phyloP scores from a whole-genome alignment of 64 coral and sea anemone genomes.

The Orbicella faveolata region DNA sequence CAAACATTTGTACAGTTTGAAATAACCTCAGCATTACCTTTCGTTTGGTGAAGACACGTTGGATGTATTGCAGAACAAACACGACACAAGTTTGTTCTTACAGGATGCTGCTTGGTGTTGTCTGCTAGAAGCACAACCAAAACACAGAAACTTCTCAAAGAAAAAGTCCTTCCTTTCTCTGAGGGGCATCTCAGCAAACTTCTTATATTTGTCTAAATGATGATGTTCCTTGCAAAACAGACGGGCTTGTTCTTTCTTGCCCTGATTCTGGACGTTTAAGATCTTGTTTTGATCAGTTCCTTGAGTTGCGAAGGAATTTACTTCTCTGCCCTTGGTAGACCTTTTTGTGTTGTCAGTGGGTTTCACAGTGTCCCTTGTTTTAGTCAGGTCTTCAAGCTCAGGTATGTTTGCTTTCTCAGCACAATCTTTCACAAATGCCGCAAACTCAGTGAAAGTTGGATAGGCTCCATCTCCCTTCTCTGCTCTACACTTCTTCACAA shows the following conservation, averaged over 20 bases:
- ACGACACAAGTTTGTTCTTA: background rate
- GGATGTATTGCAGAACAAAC: slow-evolving; percentile 15
- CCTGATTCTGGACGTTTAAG: background rate
- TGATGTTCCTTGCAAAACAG: slow-evolving; percentile 32
- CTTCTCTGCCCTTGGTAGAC: background rate
- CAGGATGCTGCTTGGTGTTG: slow-evolving; percentile 5
- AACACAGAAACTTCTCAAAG: slow-evolving; percentile 12
- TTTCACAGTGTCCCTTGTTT: background rate
- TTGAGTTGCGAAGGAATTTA: background rate
- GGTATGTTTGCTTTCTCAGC: slow-evolving; percentile 6
- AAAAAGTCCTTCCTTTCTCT: slow-evolving; percentile 46
- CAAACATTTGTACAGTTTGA: slow-evolving; percentile 46
- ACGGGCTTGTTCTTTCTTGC: background rate
- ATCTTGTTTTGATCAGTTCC: background rate
- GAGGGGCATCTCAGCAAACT: slow-evolving; percentile 18
- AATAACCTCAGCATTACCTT: background rate
- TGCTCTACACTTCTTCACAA: background rate
- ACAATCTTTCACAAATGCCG: background rate
- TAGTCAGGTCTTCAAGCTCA: slow-evolving; percentile 8
- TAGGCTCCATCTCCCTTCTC: background rate
- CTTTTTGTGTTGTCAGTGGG: background rate
- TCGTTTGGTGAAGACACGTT: slow-evolving; percentile 27
- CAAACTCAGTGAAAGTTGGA: background rate
- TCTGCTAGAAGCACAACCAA: slow-evolving; percentile 38
- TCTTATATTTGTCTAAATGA: slow-evolving; percentile 25